Percentiles rank a stretch among this genome's conserved stretches.
phyloP scores from a whole-genome alignment of 1,140 invertebrate genomes.

The Hestina assimilis region DNA sequence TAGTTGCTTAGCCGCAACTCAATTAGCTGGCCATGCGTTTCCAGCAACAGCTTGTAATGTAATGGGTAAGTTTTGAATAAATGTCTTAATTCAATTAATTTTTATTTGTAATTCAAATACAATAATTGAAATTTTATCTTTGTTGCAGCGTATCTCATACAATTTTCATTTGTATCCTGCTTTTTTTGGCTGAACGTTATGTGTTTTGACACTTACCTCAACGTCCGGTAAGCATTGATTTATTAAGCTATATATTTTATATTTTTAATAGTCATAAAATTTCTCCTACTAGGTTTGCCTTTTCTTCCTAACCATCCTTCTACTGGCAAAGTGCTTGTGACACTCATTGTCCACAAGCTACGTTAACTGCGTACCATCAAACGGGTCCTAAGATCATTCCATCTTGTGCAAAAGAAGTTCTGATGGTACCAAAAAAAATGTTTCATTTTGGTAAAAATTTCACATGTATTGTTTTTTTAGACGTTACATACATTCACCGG shows the following conservation, averaged over 20 bases:
- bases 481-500: conserved; percentile 55
- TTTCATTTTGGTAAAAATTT: too few species aligned
- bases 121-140: conserved; percentile 22
- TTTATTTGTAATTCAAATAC: too few species aligned
- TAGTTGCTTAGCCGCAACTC: conserved; percentile 57
- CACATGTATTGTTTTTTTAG: conserved; percentile 36
- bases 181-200: conserved; percentile 86
- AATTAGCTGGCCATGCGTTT: conserved; percentile 60
- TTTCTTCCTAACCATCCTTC: too few species aligned
- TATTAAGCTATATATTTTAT: conserved; percentile 3
- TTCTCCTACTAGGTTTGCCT: too few species aligned
- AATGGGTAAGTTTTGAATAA: conserved; percentile 75
- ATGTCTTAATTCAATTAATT: too few species aligned
- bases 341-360: too few species aligned
- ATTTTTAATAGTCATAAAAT: not conserved
- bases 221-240: conserved; percentile 56
- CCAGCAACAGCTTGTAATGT: conserved; percentile 58
- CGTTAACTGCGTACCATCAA: too few species aligned
- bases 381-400: too few species aligned
- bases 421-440: too few species aligned
- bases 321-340: too few species aligned
- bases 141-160: conserved; percentile 80
- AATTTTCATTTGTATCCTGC: conserved; percentile 84
- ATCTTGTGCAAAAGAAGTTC: too few species aligned
- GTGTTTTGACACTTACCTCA: conserved; percentile 81